These are phyloP conservation scores for Manacus vitellinus DNA, from an alignment of 2,113 vertebrate species.

Conservation along the genomic window DNA sequence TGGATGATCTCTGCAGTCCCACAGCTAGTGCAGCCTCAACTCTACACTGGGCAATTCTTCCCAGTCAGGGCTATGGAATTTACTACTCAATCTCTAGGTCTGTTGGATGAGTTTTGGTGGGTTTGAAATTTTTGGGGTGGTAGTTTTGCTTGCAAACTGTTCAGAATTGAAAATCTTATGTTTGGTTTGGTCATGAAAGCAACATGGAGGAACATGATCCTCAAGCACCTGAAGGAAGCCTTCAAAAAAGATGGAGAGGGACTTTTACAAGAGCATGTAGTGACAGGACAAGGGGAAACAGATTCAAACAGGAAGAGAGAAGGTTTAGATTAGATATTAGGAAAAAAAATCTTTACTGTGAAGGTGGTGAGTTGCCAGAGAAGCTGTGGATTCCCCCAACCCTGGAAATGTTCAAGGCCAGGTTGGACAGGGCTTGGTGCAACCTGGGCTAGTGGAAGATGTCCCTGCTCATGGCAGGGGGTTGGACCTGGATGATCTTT, in stretches of 20 bases:
- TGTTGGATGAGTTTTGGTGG: background rate
- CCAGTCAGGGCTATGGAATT: background rate
- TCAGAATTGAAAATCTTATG: background rate
- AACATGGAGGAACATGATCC: background rate
- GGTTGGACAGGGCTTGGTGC: background rate
- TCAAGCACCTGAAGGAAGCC: background rate
- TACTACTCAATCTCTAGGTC: background rate
- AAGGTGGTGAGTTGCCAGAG: background rate
- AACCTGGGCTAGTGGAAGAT: accelerated
- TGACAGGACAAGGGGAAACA: background rate
- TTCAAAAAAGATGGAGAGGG: background rate
- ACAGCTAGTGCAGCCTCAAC: background rate
- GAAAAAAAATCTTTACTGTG: too few relatives aligned
- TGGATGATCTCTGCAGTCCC: background rate
- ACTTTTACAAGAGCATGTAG: background rate
- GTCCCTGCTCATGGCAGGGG: background rate
- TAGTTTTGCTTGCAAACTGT: background rate
- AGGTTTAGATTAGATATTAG: background rate
- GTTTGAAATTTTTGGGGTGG: background rate
- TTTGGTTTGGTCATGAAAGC: background rate
- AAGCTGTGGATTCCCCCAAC: background rate
- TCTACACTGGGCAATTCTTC: background rate
- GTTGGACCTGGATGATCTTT: background rate
- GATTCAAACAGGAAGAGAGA: background rate
- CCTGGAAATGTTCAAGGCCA: background rate